Conservation (phyloP, 35 echinoderm and acorn worm genomes). For the Chiridota heheva region DNA sequence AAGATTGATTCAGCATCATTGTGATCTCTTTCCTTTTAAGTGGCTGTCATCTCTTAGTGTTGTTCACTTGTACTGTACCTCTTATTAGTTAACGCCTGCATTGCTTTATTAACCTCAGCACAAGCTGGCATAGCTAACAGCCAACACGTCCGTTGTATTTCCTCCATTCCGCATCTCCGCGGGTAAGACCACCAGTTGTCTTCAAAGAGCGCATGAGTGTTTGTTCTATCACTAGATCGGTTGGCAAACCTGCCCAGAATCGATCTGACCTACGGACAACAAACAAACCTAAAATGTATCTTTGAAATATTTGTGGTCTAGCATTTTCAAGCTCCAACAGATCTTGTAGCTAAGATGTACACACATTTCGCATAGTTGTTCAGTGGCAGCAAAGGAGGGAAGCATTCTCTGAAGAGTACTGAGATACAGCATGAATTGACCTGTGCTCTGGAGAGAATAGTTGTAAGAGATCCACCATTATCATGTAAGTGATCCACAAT, state of each 20-base stretch:
- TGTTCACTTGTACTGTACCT: background rate
- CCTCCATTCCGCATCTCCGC: too few species aligned
- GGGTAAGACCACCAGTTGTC: slow-evolving; percentile 30
- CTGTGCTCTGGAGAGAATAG: too few species aligned
- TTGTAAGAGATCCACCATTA: too few species aligned
- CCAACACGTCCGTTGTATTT: too few species aligned
- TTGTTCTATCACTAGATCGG: slow-evolving; percentile 37
- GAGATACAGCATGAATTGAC: too few species aligned
- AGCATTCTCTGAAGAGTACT: too few species aligned
- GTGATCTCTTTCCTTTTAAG: background rate
- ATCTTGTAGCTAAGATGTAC: background rate
- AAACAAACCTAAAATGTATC: background rate
- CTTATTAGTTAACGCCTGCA: background rate
- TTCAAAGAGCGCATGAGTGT: slow-evolving; percentile 38
- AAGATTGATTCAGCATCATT: too few species aligned
- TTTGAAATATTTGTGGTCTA: background rate
- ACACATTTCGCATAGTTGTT: background rate
- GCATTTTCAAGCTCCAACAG: background rate
- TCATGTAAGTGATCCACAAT: too few species aligned
- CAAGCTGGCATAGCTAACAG: too few species aligned
- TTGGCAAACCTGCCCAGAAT: slow-evolving; percentile 3
- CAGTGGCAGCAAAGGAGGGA: background rate
- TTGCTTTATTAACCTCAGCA: background rate
- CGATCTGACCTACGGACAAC: background rate
- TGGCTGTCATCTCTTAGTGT: background rate